These are phyloP conservation scores for Malurus melanocephalus DNA, from an alignment of 2,113 vertebrate genomes.

Conservation along the genomic window DNA sequence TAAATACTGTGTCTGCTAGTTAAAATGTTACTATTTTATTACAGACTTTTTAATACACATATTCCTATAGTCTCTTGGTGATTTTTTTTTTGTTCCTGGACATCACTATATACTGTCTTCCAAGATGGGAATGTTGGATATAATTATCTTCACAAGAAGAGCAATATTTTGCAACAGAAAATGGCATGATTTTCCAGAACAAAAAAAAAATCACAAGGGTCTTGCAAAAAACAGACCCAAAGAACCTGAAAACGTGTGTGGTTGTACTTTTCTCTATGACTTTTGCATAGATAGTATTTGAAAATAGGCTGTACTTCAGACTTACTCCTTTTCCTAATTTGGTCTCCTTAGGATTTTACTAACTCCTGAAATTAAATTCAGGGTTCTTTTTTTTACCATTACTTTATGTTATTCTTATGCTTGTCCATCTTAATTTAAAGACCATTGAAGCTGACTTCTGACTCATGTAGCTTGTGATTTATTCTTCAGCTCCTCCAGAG, in stretches of 20 bases:
- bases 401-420: neutral
- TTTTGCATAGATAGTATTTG: neutral
- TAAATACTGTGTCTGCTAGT: neutral
- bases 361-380: neutral
- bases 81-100: neutral
- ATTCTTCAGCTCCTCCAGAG: constrained; percentile 9
- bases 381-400: neutral
- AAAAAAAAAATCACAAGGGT: neutral
- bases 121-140: neutral
- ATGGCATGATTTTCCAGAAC: neutral
- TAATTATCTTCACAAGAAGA: neutral
- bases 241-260: neutral
- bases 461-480: constrained; percentile 47
- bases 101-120: neutral
- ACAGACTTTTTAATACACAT: neutral
- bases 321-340: neutral
- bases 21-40: neutral
- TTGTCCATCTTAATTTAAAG: constrained; percentile 47
- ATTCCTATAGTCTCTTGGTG: neutral
- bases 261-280: neutral
- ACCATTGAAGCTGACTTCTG: constrained; percentile 36
- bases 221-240: neutral
- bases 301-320: neutral
- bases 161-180: neutral
- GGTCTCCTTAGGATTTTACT: neutral